These are phyloP conservation scores for Agapornis roseicollis DNA, from an alignment of 2,113 vertebrate genomes.

Conservation along the genomic window DNA sequence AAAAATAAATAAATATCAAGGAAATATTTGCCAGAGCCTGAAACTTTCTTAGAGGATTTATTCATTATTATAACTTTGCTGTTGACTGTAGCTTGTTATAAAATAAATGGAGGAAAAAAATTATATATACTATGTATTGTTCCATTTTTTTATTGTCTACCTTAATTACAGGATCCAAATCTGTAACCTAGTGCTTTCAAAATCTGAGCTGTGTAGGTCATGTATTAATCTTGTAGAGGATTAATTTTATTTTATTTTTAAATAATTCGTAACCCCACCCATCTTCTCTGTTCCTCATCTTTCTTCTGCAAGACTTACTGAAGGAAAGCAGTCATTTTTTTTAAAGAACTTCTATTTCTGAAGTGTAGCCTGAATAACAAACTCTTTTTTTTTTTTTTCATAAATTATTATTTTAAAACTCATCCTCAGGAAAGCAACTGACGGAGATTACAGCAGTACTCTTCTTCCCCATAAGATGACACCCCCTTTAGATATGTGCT, in stretches of 20 bases:
- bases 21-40: background rate
- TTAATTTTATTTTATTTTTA: background rate
- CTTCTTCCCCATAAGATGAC: background rate
- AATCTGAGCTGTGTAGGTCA: background rate
- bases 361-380: background rate
- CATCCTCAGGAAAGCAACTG: background rate
- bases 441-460: background rate
- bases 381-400: background rate
- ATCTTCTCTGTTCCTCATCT: accelerated
- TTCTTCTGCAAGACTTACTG: background rate
- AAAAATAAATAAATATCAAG: background rate
- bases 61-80: background rate
- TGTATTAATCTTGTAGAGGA: background rate
- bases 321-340: background rate
- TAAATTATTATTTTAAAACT: background rate
- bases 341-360: background rate
- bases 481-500: background rate
- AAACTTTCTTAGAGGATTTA: background rate
- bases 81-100: background rate
- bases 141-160: background rate
- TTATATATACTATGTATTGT: background rate
- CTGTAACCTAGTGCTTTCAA: background rate
- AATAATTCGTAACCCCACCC: background rate
- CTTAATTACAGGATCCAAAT: background rate
- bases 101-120: background rate